These are phyloP conservation scores for Saccostrea cuccullata DNA, from an alignment of 1,140 invertebrate species.

Conservation along the genomic window DNA sequence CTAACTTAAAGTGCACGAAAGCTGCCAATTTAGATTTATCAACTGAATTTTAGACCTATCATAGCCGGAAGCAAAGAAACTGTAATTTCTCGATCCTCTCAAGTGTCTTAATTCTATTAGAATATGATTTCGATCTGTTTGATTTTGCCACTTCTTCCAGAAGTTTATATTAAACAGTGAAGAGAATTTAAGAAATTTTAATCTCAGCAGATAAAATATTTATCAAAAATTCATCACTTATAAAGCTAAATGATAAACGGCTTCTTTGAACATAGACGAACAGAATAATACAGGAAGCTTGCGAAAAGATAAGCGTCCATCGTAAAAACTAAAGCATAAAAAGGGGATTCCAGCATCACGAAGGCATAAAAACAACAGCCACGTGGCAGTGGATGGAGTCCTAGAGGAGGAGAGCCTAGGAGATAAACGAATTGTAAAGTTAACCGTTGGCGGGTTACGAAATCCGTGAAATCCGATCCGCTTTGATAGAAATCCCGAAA, in stretches of 20 bases:
- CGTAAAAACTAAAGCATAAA: conserved; percentile 10
- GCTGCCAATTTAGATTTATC: neutral
- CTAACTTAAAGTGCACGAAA: neutral
- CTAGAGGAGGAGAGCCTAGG: neutral
- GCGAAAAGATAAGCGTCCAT: neutral
- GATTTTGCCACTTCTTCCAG: neutral
- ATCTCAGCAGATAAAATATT: neutral
- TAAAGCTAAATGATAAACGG: neutral
- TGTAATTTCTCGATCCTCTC: neutral
- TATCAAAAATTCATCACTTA: conserved; percentile 26
- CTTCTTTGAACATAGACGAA: conserved; percentile 9
- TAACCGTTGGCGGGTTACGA: neutral
- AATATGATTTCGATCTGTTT: conserved; percentile 5
- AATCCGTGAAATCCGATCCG: neutral
- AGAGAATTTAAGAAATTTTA: conserved; percentile 27
- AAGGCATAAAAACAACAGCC: conserved; percentile 3
- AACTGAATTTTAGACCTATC: conserved; percentile 10
- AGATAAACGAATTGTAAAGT: conserved; percentile 15
- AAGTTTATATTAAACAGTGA: neutral
- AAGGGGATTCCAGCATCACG: conserved; percentile 5
- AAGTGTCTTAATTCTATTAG: neutral
- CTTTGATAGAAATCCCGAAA: conserved; percentile 14
- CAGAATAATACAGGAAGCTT: conserved; percentile 14
- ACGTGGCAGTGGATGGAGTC: neutral
- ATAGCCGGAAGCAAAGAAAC: neutral